Percentiles rank a stretch among this genome's conserved stretches.
Conservation (phyloP, 2,888 invertebrate genomes). For the Netelia virgata region DNA sequence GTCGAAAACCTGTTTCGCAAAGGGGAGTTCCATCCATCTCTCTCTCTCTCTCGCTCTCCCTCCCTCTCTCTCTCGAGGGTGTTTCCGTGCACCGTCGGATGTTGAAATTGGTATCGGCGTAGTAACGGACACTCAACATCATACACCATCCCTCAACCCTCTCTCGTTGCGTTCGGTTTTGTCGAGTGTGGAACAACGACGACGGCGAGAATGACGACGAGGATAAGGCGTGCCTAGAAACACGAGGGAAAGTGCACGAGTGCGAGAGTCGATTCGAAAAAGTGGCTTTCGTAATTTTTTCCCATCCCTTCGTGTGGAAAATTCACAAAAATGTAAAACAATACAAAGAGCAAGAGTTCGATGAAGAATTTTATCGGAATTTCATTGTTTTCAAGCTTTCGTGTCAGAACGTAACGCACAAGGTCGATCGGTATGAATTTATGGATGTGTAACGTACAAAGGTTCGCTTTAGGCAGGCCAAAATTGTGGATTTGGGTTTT, state of each 20-base stretch:
- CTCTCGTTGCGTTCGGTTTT: not conserved
- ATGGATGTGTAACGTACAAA: not conserved
- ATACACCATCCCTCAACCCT: not conserved
- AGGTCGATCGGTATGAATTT: not conserved
- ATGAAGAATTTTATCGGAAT: slow-evolving; percentile 2
- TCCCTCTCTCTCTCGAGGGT: not conserved
- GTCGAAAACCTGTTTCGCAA: not conserved
- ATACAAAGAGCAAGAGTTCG: not conserved
- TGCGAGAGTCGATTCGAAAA: not conserved
- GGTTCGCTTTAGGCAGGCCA: not conserved
- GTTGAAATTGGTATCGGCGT: not conserved
- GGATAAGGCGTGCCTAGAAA: not conserved
- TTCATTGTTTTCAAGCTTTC: not conserved
- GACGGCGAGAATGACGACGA: not conserved
- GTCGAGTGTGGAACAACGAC: not conserved
- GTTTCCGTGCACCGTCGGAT: not conserved
- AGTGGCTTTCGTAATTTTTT: not conserved
- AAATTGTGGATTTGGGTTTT: not conserved
- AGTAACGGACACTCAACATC: not conserved
- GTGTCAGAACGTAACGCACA: not conserved
- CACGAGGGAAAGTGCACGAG: not conserved
- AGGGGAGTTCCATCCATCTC: not conserved
- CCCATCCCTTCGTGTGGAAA: not conserved
- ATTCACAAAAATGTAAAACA: not conserved
- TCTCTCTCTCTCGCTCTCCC: not conserved